Base-by-base conservation (phyloP, 2,888 invertebrate genomes). In the Periphyllus acericola region DNA sequence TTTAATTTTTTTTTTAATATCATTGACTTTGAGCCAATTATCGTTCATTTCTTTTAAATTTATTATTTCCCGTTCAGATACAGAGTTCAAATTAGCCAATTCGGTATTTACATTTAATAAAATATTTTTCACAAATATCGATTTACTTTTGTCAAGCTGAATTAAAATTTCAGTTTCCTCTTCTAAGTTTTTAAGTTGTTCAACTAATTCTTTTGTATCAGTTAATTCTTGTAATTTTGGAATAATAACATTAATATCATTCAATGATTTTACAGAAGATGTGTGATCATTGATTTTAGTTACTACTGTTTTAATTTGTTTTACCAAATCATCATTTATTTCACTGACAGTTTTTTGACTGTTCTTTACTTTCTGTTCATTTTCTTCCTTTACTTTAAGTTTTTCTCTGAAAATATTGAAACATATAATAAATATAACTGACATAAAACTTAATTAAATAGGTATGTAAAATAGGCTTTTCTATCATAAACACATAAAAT, bases 71-170 rank as follows among this genome's bases (percentile, higher is more conserved):
- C 95, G 86, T 94, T 93, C 81, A 32, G 19, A 32, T 2, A 9
- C 60, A 29, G 46, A 60, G n/a, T 87, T 87, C 19, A 87, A 81
- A 74, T 81, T 46, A 19, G 60, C n/a, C 32, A 87, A 87, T 25
- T 87, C 74, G 8, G 74, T 1, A 9, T 87, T 87, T 21, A 46
- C 25, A 11, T 87, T 66, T 11, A 96, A 93, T 0, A 97, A 92
- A 79, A 95, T 94, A 90, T 95, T 95, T 92, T 97, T 97, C 89
- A 97, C 95, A 0, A 94, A 94, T 0, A 95, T 94, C 92, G 96
- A 95, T 90, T 96, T 96, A 83, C 94, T 94, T 90, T 96, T 95
- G 92, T 98, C 95, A 92, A 96, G 95, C 91, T 95, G 94, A 94
- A 97, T 94, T 90, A 97, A 92, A 90, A 95, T 93, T 86, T 95